Base-by-base conservation (phyloP, 2,797 vertebrate genomes). In the Champsocephalus gunnari region DNA sequence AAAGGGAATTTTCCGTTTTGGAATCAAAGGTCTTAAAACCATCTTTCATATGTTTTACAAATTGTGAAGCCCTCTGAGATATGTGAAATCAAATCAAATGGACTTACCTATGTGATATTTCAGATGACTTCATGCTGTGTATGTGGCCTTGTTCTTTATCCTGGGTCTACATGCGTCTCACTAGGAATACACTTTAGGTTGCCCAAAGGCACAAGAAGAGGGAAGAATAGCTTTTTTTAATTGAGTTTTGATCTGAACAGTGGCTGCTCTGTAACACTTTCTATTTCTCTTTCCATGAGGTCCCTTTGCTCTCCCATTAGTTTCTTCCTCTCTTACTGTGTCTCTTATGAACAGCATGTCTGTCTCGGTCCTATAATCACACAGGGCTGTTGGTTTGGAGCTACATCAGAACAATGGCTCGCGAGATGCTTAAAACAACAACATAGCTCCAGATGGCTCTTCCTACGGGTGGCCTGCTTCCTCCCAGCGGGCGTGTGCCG, bases 401-500 rank as follows among this genome's bases (percentile, higher is more conserved):
- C 74, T 65, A 21, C 79, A 61, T 44, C 32, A 65, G 57, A 83
- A 85, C 80, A 89, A 81, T 79, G 68, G 61, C 58, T 66, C 70
- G 58, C 54, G 43, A 45, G 60, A 57, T n/a, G 76, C 73, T 67
- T 71, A 38, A 65, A 71, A 74, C 85, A 74, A 59, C 76, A 34
- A 59, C 76, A 34, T 50, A 14, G 62, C 76, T 86, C 88, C 92
- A 92, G 91, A 92, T 93, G 91, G 92, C 84, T 68, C 68, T 77
- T 84, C 87, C 88, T 74, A 71, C 71, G 77, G 89, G 87, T 85
- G 79, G 87, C 81, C 75, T 72, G 81, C 64, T 75, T 82, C 77
- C 74, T 85, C 87, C 81, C 89, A 83, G 84, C 82, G 68, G 80
- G 87, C 79, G 79, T 78, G 77, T 85, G 86, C 80, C 63, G 60